Percentiles rank a stretch among this genome's conserved stretches.
Conservation (phyloP, 30 jellyfish, hydroid and myxozoan genomes). For the Turritopsis rubra region DNA sequence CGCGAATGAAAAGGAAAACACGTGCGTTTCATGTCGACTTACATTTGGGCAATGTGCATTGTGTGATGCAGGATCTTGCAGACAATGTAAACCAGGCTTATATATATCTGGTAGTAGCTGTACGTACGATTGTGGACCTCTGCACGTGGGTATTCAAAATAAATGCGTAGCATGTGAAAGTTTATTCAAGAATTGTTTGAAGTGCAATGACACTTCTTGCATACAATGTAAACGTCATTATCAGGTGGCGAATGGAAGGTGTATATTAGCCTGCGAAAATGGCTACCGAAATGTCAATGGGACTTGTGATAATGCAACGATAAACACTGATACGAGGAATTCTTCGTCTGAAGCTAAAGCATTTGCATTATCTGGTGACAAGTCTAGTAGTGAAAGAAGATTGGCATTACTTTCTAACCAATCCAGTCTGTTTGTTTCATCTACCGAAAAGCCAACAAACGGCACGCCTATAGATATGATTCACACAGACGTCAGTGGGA, state of each 20-base stretch:
- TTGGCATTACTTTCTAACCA: neutral
- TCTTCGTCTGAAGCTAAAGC: neutral
- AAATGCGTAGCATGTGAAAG: conserved; percentile 9
- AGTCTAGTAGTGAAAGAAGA: neutral
- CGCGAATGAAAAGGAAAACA: neutral
- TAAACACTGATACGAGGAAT: neutral
- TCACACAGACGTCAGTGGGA: neutral
- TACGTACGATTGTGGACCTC: neutral
- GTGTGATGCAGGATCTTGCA: conserved; percentile 1
- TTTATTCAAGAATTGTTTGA: neutral
- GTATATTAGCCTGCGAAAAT: neutral
- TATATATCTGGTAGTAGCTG: neutral
- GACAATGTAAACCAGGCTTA: neutral
- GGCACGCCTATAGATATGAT: neutral
- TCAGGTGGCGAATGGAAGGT: neutral
- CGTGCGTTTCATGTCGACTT: neutral
- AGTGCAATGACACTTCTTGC: conserved; percentile 18
- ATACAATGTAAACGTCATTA: neutral
- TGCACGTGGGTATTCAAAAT: neutral
- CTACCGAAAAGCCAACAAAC: neutral
- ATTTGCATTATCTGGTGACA: neutral
- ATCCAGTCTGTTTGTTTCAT: neutral
- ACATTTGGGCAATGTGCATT: neutral
- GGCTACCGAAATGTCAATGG: neutral
- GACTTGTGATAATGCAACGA: neutral